Evolutionary conservation across 2,888 invertebrate species (phyloP).

Genomic region (Xestia xanthographa): DNA sequence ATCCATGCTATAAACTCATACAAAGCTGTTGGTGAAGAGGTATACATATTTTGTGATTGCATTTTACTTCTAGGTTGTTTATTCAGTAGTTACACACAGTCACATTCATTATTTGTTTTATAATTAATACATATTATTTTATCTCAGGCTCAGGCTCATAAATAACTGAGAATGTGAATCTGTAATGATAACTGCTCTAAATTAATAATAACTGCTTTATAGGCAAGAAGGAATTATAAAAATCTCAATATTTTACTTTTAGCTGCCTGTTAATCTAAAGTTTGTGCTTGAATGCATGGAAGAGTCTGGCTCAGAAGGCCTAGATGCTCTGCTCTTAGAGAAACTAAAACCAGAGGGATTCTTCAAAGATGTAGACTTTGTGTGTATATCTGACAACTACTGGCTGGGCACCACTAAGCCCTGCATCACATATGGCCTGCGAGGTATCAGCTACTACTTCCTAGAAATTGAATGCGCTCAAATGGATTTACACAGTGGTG

Average conservation of each 20-base stretch:
- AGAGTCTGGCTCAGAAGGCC: constrained; percentile 98
- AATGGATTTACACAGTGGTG: constrained; percentile 99
- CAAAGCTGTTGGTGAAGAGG: constrained; percentile 92
- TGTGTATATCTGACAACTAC: constrained; percentile 99
- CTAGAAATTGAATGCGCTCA: constrained; percentile 96
- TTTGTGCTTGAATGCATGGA: constrained; percentile 99
- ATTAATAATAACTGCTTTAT: no score
- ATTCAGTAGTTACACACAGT: background rate
- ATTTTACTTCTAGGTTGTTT: background rate
- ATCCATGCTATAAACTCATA: constrained; percentile 97
- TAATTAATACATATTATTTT: background rate
- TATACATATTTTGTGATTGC: constrained; percentile 56
- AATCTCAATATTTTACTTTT: constrained; percentile 62
- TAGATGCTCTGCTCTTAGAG: constrained; percentile 94
- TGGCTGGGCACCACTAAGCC: constrained; percentile 99
- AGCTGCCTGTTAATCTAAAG: constrained; percentile 94
- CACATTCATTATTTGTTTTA: background rate
- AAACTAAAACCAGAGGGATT: constrained; percentile 92
- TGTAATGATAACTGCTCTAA: constrained; percentile 6
- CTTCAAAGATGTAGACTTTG: constrained; percentile 96
- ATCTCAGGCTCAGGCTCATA: background rate
- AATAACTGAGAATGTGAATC: background rate
- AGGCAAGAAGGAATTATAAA: background rate
- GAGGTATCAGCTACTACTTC: constrained; percentile 98
- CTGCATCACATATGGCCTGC: constrained; percentile 98